phyloP scores from a whole-genome alignment of 2,888 invertebrate genomes.

The Agriopis leucophaearia region DNA sequence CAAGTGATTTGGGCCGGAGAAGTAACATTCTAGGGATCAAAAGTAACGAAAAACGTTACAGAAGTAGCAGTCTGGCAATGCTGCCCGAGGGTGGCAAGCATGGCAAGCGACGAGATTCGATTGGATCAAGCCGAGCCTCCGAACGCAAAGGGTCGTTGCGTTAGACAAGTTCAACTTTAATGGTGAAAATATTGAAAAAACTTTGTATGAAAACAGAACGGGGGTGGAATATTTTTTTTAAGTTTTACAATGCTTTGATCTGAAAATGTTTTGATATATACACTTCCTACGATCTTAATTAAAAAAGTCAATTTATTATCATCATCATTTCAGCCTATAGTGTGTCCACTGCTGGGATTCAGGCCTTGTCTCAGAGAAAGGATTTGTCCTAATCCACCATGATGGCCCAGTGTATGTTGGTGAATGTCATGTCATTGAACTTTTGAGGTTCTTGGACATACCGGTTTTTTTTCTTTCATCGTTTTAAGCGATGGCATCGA shows the following conservation, averaged over 20 bases:
- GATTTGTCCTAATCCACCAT: no score
- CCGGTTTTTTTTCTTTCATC: no score
- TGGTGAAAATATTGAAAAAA: slow-evolving; percentile 43
- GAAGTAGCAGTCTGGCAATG: background rate
- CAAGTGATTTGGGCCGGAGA: no score
- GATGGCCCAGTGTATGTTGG: no score
- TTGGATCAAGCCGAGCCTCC: slow-evolving; percentile 27
- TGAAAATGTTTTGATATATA: background rate
- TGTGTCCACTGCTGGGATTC: no score
- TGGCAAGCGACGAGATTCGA: slow-evolving; percentile 31
- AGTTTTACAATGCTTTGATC: background rate
- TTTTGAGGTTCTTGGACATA: no score
- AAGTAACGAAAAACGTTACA: slow-evolving; percentile 3
- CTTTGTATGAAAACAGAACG: slow-evolving; percentile 23
- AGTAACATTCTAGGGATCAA: background rate
- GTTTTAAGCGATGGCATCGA: no score
- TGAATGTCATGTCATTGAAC: no score
- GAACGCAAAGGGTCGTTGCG: slow-evolving; percentile 41
- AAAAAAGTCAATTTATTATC: no score
- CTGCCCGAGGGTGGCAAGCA: slow-evolving; percentile 16
- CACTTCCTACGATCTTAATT: no score
- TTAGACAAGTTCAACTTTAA: slow-evolving; percentile 45
- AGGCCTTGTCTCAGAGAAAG: no score
- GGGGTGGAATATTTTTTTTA: background rate
- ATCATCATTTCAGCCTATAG: no score